Percentiles rank a stretch among this genome's conserved stretches.
phyloP scores from a whole-genome alignment of 2,113 vertebrate species.

The Anguilla japonica region DNA sequence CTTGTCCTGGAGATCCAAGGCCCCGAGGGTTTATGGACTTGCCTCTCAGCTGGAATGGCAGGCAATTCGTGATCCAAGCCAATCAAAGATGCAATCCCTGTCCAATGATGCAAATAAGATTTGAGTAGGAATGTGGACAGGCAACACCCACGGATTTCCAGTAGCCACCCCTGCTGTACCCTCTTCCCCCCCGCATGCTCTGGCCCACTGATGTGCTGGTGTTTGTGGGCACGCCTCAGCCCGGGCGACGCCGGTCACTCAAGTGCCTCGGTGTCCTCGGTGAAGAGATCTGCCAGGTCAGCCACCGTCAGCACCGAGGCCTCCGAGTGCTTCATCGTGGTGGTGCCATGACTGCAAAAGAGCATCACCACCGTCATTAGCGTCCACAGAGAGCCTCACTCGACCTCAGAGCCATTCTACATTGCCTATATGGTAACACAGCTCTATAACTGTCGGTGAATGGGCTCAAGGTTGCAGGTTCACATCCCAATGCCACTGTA shows the following conservation, averaged over 20 bases:
- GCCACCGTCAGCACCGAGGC: conserved; percentile 91
- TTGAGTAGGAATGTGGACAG: not conserved
- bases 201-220: not conserved
- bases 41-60: not conserved
- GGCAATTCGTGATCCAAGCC: not conserved
- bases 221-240: not conserved
- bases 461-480: not conserved
- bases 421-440: not conserved
- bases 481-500: too few species aligned
- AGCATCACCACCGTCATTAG: not conserved
- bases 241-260: conserved; percentile 63
- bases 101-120: not conserved
- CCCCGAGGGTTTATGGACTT: not conserved
- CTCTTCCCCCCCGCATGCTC: not conserved
- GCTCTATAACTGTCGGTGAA: not conserved
- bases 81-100: not conserved
- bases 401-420: not conserved
- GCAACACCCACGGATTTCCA: not conserved
- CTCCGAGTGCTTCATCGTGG: conserved; percentile 90
- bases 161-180: not conserved
- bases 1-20: not conserved
- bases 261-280: conserved; percentile 83
- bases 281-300: conserved; percentile 92
- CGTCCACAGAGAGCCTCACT: not conserved
- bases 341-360: conserved; percentile 76